Evolutionary conservation across 2,113 vertebrate species (phyloP), one percentile per base, ranked within the genome.

Genomic region (Puntigrus tetrazona): DNA sequence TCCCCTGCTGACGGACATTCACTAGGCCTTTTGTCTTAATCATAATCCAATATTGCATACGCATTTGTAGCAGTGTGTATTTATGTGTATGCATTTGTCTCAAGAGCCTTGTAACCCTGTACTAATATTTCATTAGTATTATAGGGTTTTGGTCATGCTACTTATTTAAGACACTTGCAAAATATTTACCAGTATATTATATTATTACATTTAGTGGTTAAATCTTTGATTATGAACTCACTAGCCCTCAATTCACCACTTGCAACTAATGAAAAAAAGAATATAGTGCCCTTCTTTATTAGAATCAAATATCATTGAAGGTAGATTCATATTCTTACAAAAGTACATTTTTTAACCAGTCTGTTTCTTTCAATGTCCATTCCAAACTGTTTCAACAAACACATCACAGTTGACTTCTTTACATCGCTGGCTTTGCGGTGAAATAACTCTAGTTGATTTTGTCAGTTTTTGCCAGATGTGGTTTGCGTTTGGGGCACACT

Each of bases 1-100:
- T 82, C 7, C 65, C 22, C 31, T 82, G 63, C 79, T 82, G 79
- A 82, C 2, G 1, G 59, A 70, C 45, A 18, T 36, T 81, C 41
- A 67, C 41, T 67, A 41, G 43, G 1, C 10, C 80, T 55, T 69
- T 82, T 82, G 80, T 82, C 65, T 82, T 70, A n/a, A 70, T 52
- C 9, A 20, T 65, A 34, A 70, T 81, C 45, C 20, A 34, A 47
- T 65, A 45, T 14, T 63, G 27, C 38, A 59, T 27, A 61, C 22
- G 25, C 11, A 61, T 38, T 14, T 16, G 11, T 59, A 45, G 14
- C 38, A 38, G 14, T 61, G 52, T 10, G 31, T 0, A 36, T 57
- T 11, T 57, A 55, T 6, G 27, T 7, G 22, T 77, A 11, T 79
- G 25, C 20, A 41, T 47, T 74, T 27, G 0, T 73, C 38, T 73